These are phyloP conservation scores for Oophaga sylvatica DNA, from an alignment of 2,797 vertebrate species.

Conservation along the genomic window DNA sequence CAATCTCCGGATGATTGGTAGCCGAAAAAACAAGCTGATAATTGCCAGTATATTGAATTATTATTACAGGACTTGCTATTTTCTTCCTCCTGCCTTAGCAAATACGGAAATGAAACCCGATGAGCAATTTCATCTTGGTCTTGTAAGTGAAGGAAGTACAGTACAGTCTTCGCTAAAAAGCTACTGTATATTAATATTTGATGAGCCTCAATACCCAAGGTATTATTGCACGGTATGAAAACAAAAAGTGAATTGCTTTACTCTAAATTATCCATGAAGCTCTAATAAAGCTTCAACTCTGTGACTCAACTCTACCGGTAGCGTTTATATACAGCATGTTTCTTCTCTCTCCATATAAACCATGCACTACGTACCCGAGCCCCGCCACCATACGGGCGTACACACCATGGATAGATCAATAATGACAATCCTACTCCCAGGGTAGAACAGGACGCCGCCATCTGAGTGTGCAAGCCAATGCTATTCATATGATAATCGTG, in stretches of 20 bases:
- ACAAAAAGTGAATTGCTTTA: conserved; percentile 43
- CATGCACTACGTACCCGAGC: background rate
- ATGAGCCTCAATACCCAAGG: conserved; percentile 51
- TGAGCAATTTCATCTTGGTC: conserved; percentile 37
- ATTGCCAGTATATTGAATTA: conserved; percentile 57
- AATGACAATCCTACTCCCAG: conserved; percentile 37
- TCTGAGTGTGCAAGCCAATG: conserved; percentile 45
- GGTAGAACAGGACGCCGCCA: conserved; percentile 40
- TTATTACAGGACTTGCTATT: conserved; percentile 28
- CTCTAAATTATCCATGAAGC: conserved; percentile 51
- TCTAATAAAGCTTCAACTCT: conserved; percentile 28
- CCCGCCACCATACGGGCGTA: background rate
- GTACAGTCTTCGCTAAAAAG: conserved; percentile 46
- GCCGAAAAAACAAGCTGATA: conserved; percentile 58
- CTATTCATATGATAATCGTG: conserved; percentile 58
- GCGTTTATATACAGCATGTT: background rate
- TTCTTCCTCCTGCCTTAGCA: conserved; percentile 22
- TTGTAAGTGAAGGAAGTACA: conserved; percentile 41
- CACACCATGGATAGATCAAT: conserved; percentile 17
- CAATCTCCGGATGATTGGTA: conserved; percentile 45
- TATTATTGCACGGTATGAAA: conserved; percentile 40
- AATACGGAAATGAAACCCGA: conserved; percentile 48
- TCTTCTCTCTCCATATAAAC: background rate
- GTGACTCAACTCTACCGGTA: background rate
- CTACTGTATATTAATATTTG: conserved; percentile 54